Percentiles rank a stretch among this genome's conserved stretches.
These are phyloP conservation scores for Dinocampus coccinellae DNA, from an alignment of 2,888 invertebrate genomes.

Conservation along the genomic window DNA sequence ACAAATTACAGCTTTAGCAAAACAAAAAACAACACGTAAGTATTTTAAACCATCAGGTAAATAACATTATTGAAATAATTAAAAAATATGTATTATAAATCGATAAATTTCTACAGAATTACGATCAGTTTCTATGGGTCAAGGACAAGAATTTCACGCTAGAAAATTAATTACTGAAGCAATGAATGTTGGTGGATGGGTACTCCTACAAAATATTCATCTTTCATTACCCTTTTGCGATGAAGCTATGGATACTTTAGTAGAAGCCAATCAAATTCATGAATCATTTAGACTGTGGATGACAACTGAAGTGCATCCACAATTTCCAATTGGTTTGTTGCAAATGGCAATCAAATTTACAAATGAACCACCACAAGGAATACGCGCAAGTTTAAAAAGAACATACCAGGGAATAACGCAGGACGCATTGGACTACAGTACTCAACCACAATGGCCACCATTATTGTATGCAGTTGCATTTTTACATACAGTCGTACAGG, in stretches of 20 bases:
- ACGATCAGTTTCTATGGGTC: conserved; percentile 96
- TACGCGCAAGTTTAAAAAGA: conserved; percentile 92
- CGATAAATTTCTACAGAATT: conserved; percentile 72
- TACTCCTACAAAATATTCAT: conserved; percentile 95
- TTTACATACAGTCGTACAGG: conserved; percentile 95
- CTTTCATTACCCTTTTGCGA: conserved; percentile 94
- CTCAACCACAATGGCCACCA: conserved; percentile 93
- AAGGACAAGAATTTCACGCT: conserved; percentile 93
- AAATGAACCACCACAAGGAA: conserved; percentile 97
- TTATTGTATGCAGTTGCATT: conserved; percentile 94
- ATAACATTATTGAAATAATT: conserved; percentile 13
- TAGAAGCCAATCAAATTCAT: conserved; percentile 86
- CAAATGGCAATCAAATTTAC: conserved; percentile 96
- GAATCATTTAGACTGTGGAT: conserved; percentile 92
- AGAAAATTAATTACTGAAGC: conserved; percentile 85
- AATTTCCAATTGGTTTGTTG: conserved; percentile 89
- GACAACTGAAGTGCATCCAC: conserved; percentile 93
- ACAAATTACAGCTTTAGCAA: conserved; percentile 89
- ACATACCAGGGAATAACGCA: conserved; percentile 92
- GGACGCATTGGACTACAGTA: conserved; percentile 92
- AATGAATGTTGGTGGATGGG: conserved; percentile 90
- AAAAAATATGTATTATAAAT: background rate
- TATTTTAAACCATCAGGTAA: too few species aligned
- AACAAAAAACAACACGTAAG: conserved; percentile 84
- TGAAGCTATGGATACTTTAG: conserved; percentile 90